These are phyloP conservation scores for Aythya baeri DNA, from an alignment of 2,113 vertebrate genomes.

Conservation along the genomic window DNA sequence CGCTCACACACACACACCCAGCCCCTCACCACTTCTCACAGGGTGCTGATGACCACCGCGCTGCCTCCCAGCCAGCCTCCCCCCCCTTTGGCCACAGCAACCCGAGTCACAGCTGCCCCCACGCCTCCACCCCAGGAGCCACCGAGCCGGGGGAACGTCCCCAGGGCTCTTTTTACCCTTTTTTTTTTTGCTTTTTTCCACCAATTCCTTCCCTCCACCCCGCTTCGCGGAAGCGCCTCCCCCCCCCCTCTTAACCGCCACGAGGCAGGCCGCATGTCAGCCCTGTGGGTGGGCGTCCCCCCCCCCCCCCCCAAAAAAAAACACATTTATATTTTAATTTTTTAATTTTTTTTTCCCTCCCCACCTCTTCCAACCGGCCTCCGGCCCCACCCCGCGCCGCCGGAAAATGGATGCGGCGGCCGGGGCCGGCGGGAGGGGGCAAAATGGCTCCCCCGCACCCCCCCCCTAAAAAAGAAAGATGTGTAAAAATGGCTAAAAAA, in stretches of 20 bases:
- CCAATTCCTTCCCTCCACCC: too few relatives aligned
- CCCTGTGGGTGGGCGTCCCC: too few relatives aligned
- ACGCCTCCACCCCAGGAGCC: not conserved
- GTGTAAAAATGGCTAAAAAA: too few relatives aligned
- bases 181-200: too few relatives aligned
- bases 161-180: too few relatives aligned
- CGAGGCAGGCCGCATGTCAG: not conserved
- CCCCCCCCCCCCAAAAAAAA: too few relatives aligned
- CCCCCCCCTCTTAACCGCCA: not conserved
- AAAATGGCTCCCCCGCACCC: not conserved
- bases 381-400: too few relatives aligned
- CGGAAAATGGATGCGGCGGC: conserved; percentile 9
- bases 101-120: not conserved
- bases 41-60: not conserved
- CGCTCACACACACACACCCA: not conserved
- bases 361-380: too few relatives aligned
- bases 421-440: not conserved
- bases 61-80: not conserved
- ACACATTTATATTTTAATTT: too few relatives aligned
- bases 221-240: not conserved
- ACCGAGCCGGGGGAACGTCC: too few relatives aligned
- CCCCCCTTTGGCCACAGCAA: not conserved
- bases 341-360: too few relatives aligned
- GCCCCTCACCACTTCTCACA: not conserved
- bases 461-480: too few relatives aligned